Evolutionary conservation across 2,888 invertebrate species (phyloP).

Genomic region (Cenopis cana): DNA sequence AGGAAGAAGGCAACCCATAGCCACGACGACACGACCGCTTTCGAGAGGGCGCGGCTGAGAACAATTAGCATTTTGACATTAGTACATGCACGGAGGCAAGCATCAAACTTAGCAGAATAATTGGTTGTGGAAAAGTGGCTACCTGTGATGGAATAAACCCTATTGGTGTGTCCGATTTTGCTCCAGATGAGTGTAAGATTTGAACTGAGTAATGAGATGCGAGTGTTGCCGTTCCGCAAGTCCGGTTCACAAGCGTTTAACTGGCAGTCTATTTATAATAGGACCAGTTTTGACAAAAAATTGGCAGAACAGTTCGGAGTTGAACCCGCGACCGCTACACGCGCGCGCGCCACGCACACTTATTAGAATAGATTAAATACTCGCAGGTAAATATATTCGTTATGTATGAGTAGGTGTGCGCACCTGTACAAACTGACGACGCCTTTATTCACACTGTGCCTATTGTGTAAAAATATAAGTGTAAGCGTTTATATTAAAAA

Average conservation of each 20-base stretch:
- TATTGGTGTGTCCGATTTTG: not conserved
- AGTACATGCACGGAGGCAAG: too few species aligned
- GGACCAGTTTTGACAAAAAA: not conserved
- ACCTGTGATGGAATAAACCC: not conserved
- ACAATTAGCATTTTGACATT: too few species aligned
- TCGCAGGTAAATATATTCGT: not conserved
- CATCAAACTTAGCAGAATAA: too few species aligned
- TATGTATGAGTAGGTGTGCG: not conserved
- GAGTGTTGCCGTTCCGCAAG: not conserved
- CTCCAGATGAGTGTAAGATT: not conserved
- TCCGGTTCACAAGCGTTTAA: not conserved
- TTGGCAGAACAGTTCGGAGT: not conserved
- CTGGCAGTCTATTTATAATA: not conserved
- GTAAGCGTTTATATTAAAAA: too few species aligned
- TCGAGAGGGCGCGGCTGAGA: too few species aligned
- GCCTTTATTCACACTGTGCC: too few species aligned
- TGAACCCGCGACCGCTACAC: conserved; percentile 7
- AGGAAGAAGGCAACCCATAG: too few species aligned
- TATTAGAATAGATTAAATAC: not conserved
- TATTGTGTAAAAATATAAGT: too few species aligned
- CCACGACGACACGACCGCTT: too few species aligned
- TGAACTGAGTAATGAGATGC: not conserved
- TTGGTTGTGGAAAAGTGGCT: too few species aligned
- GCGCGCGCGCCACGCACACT: too few species aligned
- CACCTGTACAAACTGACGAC: too few species aligned